These are phyloP conservation scores for Odocoileus hemionus DNA, from an alignment of 2,113 vertebrate genomes.

Conservation along the genomic window DNA sequence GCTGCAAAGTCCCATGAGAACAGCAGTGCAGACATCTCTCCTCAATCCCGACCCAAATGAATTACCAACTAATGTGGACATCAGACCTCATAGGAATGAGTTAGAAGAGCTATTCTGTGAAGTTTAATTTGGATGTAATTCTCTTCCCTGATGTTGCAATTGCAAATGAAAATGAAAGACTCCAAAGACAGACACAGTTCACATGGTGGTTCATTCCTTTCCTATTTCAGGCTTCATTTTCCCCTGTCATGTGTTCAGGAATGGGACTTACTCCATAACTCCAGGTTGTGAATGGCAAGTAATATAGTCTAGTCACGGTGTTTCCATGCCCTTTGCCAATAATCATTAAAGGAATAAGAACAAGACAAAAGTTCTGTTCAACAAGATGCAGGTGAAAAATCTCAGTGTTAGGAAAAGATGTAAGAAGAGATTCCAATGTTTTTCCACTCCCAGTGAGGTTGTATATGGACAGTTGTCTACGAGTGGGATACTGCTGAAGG, in stretches of 20 bases:
- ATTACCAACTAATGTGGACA: not conserved
- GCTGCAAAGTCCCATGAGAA: not conserved
- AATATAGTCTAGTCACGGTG: not conserved
- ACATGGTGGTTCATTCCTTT: not conserved
- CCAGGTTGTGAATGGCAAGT: not conserved
- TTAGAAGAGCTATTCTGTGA: not conserved
- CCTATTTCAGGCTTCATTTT: not conserved
- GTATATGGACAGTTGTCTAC: not conserved
- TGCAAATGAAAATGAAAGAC: not conserved
- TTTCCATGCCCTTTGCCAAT: not conserved
- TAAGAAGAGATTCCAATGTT: not conserved
- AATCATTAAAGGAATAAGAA: not conserved
- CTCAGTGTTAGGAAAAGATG: not conserved
- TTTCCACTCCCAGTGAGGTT: not conserved
- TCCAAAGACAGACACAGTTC: not conserved
- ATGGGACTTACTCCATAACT: not conserved
- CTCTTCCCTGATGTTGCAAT: not conserved
- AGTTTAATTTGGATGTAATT: not conserved
- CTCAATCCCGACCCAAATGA: not conserved
- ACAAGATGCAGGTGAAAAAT: not conserved
- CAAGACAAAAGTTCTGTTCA: not conserved
- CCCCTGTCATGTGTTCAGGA: not conserved
- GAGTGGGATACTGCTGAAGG: not conserved
- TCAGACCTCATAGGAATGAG: not conserved
- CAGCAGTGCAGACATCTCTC: too few relatives aligned